Percentiles rank a stretch among this genome's conserved stretches.
phyloP scores from a whole-genome alignment of 2,113 vertebrate genomes.

The Reinhardtius hippoglossoides region DNA sequence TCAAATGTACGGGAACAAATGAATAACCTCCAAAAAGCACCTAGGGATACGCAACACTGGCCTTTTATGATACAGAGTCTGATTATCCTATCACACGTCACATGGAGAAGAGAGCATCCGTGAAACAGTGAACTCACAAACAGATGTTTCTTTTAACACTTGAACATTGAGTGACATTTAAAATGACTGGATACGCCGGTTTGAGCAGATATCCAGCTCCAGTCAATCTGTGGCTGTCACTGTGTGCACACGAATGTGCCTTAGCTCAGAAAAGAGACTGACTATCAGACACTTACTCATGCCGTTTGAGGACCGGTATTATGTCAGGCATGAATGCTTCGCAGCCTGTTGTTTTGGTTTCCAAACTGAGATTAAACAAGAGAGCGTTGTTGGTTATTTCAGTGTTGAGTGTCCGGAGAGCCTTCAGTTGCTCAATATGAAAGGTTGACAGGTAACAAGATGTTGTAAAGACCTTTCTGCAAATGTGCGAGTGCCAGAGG shows the following conservation, averaged over 20 bases:
- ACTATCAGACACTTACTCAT: conserved; percentile 6
- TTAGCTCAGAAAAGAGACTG: background rate
- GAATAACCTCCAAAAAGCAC: conserved; percentile 15
- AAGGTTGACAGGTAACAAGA: background rate
- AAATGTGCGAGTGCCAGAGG: background rate
- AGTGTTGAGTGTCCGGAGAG: background rate
- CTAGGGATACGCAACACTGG: background rate
- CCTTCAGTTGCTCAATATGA: background rate
- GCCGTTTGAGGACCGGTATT: background rate
- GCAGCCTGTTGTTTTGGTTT: background rate
- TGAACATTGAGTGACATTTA: background rate
- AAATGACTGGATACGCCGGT: background rate
- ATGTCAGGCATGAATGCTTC: background rate
- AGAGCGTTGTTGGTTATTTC: background rate
- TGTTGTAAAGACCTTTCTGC: background rate
- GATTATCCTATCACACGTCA: too few relatives aligned
- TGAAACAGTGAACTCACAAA: background rate
- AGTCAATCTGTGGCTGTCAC: too few relatives aligned
- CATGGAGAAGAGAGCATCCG: background rate
- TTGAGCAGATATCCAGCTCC: too few relatives aligned
- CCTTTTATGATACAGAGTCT: background rate
- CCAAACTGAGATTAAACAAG: background rate
- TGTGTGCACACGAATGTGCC: too few relatives aligned
- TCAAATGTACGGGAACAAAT: conserved; percentile 10
- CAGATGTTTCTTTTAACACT: background rate